phyloP scores from a whole-genome alignment of 2,888 invertebrate genomes.

The Sacculina carcini region DNA sequence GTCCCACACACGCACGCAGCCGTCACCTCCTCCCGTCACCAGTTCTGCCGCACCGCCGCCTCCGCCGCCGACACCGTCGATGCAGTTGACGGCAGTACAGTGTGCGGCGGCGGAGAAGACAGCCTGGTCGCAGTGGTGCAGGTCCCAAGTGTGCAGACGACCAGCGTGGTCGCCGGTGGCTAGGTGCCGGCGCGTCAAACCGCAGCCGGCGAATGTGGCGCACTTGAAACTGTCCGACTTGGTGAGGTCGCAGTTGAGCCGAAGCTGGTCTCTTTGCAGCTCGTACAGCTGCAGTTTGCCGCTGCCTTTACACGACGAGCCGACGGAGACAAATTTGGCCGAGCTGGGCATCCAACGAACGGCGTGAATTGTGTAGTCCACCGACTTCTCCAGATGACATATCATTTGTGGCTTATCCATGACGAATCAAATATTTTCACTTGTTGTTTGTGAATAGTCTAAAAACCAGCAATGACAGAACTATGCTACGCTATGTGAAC shows the following conservation, averaged over 20 bases:
- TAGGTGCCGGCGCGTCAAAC: constrained; percentile 45
- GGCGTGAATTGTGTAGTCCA: constrained; percentile 44
- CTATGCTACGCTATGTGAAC: no score
- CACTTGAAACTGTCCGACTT: constrained; percentile 70
- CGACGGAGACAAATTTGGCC: constrained; percentile 68
- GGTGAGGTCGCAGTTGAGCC: constrained; percentile 41
- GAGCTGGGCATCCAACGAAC: constrained; percentile 89
- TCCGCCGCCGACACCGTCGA: constrained; percentile 65
- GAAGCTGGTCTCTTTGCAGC: constrained; percentile 41
- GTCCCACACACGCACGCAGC: constrained; percentile 87
- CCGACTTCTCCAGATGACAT: constrained; percentile 9
- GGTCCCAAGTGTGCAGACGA: constrained; percentile 28
- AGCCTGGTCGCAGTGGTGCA: constrained; percentile 42
- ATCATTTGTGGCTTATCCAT: constrained; percentile 13
- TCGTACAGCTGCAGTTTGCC: constrained; percentile 44
- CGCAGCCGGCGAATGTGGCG: constrained; percentile 72
- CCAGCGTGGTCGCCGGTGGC: constrained; percentile 66
- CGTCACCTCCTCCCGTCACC: constrained; percentile 77
- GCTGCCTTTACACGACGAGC: constrained; percentile 54
- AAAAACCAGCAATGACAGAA: no score
- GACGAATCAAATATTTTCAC: neutral
- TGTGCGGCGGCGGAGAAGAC: constrained; percentile 56
- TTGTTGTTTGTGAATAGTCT: no score
- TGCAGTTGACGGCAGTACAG: constrained; percentile 57
- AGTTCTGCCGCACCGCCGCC: constrained; percentile 63